A percentile compares a stretch with the other conserved stretches of the same genome.
Conservation (phyloP, 1,140 invertebrate species). For the Vanessa atalanta region DNA sequence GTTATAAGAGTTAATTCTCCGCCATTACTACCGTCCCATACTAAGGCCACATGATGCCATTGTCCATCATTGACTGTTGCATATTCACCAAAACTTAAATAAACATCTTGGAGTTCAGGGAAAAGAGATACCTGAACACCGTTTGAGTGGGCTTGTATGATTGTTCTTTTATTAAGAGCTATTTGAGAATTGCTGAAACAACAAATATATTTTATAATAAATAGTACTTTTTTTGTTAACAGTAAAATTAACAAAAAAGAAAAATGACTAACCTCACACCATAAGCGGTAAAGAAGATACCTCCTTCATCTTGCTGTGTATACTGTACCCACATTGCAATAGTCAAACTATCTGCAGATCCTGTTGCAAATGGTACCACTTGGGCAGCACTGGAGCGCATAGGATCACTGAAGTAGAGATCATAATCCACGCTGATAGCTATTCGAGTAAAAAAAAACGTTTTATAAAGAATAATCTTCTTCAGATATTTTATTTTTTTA, state of each 20-base stretch:
- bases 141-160: constrained; percentile 94
- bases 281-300: constrained; percentile 96
- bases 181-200: constrained; percentile 87
- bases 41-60: constrained; percentile 97
- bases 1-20: constrained; percentile 93
- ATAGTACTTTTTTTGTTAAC: neutral
- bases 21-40: constrained; percentile 93
- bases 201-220: constrained; percentile 1
- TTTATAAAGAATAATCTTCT: neutral
- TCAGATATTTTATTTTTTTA: neutral
- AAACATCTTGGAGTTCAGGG: constrained; percentile 93
- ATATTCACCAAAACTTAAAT: constrained; percentile 93
- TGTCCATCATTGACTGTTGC: constrained; percentile 97
- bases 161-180: constrained; percentile 87
- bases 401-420: constrained; percentile 96
- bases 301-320: constrained; percentile 92
- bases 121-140: constrained; percentile 95
- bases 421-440: constrained; percentile 97
- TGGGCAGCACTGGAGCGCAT: constrained; percentile 93
- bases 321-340: constrained; percentile 98
- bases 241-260: neutral
- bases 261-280: constrained; percentile 82
- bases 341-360: constrained; percentile 89
- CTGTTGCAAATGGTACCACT: constrained; percentile 93
- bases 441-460: constrained; percentile 25